Percentiles rank a stretch among this genome's conserved stretches.
These are phyloP conservation scores for Tautogolabrus adspersus DNA, from an alignment of 2,113 vertebrate genomes.

Conservation along the genomic window DNA sequence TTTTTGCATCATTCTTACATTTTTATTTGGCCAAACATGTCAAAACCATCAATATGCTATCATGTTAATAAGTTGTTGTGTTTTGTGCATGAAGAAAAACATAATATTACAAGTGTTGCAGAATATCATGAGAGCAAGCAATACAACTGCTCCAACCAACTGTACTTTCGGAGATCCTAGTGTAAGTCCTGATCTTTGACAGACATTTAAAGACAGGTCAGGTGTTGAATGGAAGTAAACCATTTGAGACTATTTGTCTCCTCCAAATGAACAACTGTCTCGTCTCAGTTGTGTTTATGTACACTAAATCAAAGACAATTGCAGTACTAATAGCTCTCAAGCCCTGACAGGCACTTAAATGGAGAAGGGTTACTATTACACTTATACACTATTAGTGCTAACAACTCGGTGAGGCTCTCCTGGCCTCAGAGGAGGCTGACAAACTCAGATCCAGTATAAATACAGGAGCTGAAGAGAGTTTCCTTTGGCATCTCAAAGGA, in stretches of 20 bases:
- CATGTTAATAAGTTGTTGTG: not conserved
- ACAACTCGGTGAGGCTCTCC: constrained; percentile 32
- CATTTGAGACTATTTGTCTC: constrained; percentile 39
- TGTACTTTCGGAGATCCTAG: not conserved
- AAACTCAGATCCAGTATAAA: constrained; percentile 44
- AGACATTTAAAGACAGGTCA: constrained; percentile 1
- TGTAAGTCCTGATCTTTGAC: not conserved
- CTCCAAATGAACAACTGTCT: constrained; percentile 37
- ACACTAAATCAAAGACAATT: constrained; percentile 41
- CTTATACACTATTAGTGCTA: constrained; percentile 57
- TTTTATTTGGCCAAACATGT: not conserved
- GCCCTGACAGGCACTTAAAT: constrained; percentile 40
- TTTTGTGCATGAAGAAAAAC: constrained; percentile 16
- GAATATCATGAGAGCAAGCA: constrained; percentile 12
- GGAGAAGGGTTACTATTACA: constrained; percentile 58
- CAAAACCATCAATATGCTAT: constrained; percentile 9
- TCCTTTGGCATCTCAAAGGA: constrained; percentile 12
- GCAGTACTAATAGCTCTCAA: constrained; percentile 45
- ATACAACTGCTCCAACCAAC: not conserved
- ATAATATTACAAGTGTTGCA: not conserved
- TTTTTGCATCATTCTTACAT: constrained; percentile 1
- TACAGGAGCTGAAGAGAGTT: constrained; percentile 40
- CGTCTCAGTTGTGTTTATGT: constrained; percentile 24
- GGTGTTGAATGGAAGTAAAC: constrained; percentile 26
- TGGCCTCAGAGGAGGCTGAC: constrained; percentile 10